These are phyloP conservation scores for Albula glossodonta DNA, from an alignment of 2,113 vertebrate species.

Conservation along the genomic window DNA sequence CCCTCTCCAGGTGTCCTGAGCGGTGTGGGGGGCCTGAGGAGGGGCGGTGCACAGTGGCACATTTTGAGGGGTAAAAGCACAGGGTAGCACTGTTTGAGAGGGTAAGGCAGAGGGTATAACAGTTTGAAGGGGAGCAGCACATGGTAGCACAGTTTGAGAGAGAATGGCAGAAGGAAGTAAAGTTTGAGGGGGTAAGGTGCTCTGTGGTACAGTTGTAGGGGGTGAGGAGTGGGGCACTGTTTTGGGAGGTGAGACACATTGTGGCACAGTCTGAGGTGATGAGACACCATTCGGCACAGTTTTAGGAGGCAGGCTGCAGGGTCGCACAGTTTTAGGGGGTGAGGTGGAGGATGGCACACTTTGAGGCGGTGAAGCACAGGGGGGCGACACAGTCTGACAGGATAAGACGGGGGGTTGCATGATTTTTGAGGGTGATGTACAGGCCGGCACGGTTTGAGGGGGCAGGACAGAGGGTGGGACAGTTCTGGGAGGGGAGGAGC, in stretches of 20 bases:
- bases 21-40: constrained; percentile 59
- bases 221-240: constrained; percentile 31
- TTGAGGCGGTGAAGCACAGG: constrained; percentile 13
- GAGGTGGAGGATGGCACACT: neutral
- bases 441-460: neutral
- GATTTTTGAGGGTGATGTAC: neutral
- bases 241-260: neutral
- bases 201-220: constrained; percentile 61
- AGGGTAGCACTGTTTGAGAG: constrained; percentile 63
- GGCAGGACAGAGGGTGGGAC: neutral
- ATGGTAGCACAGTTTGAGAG: constrained; percentile 30
- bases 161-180: constrained; percentile 38
- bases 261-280: constrained; percentile 3
- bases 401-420: neutral
- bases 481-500: neutral
- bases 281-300: constrained; percentile 1
- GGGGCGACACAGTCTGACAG: constrained; percentile 14
- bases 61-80: constrained; percentile 62
- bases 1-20: constrained; percentile 59
- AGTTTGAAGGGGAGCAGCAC: constrained; percentile 36
- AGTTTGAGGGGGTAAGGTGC: constrained; percentile 56
- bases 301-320: neutral
- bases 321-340: neutral
- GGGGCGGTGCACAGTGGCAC: constrained; percentile 64
- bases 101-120: constrained; percentile 42